Conservation (phyloP, 2,888 invertebrate species). For the Thysanoteuthis rhombus region DNA sequence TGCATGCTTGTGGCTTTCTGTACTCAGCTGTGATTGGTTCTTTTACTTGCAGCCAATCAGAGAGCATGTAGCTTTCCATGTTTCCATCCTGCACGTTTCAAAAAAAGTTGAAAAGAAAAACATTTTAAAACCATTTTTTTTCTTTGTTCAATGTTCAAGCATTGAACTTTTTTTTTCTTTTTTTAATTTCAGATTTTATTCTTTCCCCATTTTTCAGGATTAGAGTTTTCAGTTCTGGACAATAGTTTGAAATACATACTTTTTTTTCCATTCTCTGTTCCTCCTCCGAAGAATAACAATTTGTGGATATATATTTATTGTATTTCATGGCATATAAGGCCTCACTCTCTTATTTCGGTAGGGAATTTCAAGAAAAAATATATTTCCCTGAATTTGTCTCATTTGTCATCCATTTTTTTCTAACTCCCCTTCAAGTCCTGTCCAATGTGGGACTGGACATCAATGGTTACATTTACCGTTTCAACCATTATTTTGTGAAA, state of each 20-base stretch:
- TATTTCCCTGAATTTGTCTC: too few relatives aligned
- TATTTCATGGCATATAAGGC: too few relatives aligned
- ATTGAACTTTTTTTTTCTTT: not conserved
- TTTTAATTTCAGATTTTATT: constrained; percentile 12
- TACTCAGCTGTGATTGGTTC: constrained; percentile 12
- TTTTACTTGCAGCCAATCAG: not conserved
- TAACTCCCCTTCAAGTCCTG: too few relatives aligned
- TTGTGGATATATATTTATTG: not conserved
- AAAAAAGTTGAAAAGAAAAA: not conserved
- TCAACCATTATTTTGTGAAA: too few relatives aligned
- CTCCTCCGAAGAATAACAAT: not conserved
- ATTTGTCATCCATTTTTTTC: too few relatives aligned
- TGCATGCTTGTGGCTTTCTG: constrained; percentile 12
- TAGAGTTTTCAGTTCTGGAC: not conserved
- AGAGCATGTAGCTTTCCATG: not conserved
- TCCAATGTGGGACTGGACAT: too few relatives aligned
- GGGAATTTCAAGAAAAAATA: too few relatives aligned
- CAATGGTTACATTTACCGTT: too few relatives aligned
- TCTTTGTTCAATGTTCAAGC: not conserved
- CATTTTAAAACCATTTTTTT: not conserved
- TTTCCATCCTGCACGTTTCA: not conserved
- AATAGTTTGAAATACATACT: not conserved
- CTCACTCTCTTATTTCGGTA: too few relatives aligned
- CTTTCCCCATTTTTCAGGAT: not conserved
- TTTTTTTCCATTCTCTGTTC: not conserved